Evolutionary conservation across 2,113 vertebrate species (phyloP).

Genomic region (Nyctibius bracteatus): DNA sequence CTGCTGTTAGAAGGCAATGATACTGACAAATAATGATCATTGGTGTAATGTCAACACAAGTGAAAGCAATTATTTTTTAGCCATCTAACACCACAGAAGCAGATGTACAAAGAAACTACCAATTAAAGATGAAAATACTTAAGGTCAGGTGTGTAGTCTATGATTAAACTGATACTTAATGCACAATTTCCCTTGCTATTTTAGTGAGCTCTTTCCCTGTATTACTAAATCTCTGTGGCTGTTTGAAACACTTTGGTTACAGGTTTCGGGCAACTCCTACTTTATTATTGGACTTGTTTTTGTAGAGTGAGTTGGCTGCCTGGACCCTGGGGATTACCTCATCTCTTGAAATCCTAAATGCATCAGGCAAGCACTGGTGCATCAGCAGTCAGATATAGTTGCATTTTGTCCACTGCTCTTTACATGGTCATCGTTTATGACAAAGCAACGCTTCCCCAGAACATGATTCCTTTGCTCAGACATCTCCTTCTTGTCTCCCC

Average conservation of each 20-base stretch:
- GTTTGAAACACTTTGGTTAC: not conserved
- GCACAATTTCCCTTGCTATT: not conserved
- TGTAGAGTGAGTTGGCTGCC: not conserved
- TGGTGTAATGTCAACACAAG: not conserved
- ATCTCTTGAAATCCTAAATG: not conserved
- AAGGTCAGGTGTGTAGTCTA: not conserved
- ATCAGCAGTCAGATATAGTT: not conserved
- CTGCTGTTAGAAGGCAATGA: not conserved
- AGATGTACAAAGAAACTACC: not conserved
- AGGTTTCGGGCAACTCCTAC: not conserved
- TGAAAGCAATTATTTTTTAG: slow-evolving; percentile 14
- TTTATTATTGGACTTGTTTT: not conserved
- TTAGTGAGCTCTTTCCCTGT: not conserved
- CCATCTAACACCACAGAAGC: not conserved
- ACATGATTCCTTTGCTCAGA: not conserved
- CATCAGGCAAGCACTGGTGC: not conserved
- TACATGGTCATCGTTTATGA: no score
- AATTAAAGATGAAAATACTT: slow-evolving; percentile 9
- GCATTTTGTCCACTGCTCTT: not conserved
- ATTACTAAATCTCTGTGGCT: not conserved
- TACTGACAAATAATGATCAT: not conserved
- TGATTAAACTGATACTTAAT: not conserved
- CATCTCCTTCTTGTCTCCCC: not conserved
- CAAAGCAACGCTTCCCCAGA: not conserved
- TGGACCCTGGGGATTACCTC: not conserved